Conservation (phyloP, 2,888 invertebrate genomes). For the Lepidonotus clava region DNA sequence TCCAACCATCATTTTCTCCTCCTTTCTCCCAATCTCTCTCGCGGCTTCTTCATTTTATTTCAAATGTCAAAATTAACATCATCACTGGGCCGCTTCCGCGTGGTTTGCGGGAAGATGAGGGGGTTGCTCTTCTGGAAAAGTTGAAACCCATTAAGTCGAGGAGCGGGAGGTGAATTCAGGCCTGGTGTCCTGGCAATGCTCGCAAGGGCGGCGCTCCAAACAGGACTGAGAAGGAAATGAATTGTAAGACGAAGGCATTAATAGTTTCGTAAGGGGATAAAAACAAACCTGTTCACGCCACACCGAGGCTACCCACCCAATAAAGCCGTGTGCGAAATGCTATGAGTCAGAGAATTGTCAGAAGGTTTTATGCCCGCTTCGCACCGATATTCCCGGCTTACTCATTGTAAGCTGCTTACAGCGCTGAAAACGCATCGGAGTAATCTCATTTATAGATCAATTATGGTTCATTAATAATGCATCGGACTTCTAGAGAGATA, state of each 20-base stretch:
- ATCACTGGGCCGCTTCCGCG: not conserved
- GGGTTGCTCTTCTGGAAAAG: not conserved
- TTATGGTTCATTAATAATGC: constrained; percentile 13
- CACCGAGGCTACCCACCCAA: no score
- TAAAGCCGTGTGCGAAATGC: no score
- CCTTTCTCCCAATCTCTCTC: no score
- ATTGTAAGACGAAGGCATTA: not conserved
- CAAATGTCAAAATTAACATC: constrained; percentile 6
- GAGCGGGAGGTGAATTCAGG: not conserved
- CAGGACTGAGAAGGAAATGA: not conserved
- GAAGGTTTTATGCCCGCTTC: no score
- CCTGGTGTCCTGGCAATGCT: not conserved
- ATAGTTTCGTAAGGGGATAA: not conserved
- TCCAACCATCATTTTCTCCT: no score
- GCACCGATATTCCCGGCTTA: no score
- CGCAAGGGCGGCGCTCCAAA: not conserved
- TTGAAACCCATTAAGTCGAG: not conserved
- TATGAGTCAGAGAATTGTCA: no score
- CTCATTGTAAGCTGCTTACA: not conserved
- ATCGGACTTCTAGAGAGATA: constrained; percentile 3
- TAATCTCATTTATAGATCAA: constrained; percentile 28
- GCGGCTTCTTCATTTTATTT: constrained; percentile 1
- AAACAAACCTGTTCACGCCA: not conserved
- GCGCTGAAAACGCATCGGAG: not conserved
- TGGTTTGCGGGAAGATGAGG: not conserved